phyloP scores from a whole-genome alignment of 2,797 vertebrate genomes.

The Xiphophorus birchmanni region DNA sequence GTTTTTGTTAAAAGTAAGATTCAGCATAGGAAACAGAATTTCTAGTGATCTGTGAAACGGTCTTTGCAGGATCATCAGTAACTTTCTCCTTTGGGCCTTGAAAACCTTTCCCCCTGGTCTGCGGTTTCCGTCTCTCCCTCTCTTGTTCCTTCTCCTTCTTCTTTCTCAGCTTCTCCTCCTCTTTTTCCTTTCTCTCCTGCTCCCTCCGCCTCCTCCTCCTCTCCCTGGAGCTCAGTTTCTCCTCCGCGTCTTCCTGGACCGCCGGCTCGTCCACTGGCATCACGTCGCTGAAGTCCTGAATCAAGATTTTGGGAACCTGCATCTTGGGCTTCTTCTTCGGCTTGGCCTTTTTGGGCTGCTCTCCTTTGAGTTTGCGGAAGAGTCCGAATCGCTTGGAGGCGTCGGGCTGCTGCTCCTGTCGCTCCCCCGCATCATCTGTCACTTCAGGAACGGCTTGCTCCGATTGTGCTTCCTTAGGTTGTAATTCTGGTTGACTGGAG shows the following conservation, averaged over 20 bases:
- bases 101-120: conserved; percentile 85
- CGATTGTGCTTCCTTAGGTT: conserved; percentile 8
- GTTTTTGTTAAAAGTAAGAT: conserved; percentile 80
- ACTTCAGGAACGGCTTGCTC: conserved; percentile 5
- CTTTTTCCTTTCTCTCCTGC: conserved; percentile 73
- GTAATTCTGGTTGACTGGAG: conserved; percentile 15
- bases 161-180: conserved; percentile 68
- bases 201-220: conserved; percentile 74
- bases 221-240: conserved; percentile 74
- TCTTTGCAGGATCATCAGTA: conserved; percentile 30
- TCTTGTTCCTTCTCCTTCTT: conserved; percentile 75
- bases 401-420: conserved; percentile 17
- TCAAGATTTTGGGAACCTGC: conserved; percentile 79
- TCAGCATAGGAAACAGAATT: conserved; percentile 77
- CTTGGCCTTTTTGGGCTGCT: conserved; percentile 50
- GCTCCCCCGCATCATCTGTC: background rate
- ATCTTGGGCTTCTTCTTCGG: conserved; percentile 55
- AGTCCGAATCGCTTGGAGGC: conserved; percentile 73
- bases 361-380: conserved; percentile 75
- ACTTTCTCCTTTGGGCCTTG: conserved; percentile 64
- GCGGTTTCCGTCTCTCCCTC: conserved; percentile 82
- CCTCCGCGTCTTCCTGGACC: conserved; percentile 37
- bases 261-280: conserved; percentile 13
- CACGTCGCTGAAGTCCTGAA: conserved; percentile 83
- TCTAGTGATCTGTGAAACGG: conserved; percentile 53